Conservation (phyloP, 2,888 invertebrate species). For the Eristalis tenax region DNA sequence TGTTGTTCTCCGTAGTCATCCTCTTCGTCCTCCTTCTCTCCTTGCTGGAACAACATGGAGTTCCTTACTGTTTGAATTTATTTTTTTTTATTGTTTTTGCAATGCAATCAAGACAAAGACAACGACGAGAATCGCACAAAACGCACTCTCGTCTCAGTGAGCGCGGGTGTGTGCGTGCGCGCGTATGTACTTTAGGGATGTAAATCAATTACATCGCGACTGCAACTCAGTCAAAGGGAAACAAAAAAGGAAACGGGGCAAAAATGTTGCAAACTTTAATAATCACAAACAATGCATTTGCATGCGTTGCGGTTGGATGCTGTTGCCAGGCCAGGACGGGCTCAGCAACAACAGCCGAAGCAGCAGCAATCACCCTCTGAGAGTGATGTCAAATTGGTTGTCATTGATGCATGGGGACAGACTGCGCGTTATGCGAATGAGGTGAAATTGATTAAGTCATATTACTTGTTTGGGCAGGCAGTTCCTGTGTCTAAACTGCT, state of each 20-base stretch:
- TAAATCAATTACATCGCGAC: conserved; percentile 10
- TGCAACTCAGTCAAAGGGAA: not conserved
- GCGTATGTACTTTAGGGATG: conserved; percentile 2
- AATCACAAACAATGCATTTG: not conserved
- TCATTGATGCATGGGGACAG: too few relatives aligned
- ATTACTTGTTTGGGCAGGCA: too few relatives aligned
- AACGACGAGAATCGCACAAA: not conserved
- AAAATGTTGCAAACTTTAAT: not conserved
- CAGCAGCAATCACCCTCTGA: too few relatives aligned
- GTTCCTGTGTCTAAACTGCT: too few relatives aligned
- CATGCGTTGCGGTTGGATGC: not conserved
- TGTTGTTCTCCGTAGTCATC: conserved; percentile 22
- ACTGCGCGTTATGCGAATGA: too few relatives aligned
- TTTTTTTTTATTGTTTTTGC: not conserved
- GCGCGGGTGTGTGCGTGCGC: not conserved
- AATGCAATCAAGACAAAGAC: conserved; percentile 16
- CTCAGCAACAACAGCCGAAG: not conserved
- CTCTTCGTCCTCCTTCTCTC: not conserved
- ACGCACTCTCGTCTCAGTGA: not conserved
- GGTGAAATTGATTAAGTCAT: not conserved
- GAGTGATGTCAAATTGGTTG: too few relatives aligned
- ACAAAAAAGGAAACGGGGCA: not conserved
- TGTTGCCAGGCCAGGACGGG: not conserved
- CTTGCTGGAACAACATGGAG: conserved; percentile 9
- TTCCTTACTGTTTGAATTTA: conserved; percentile 1